Percentiles rank a stretch among this genome's conserved stretches.
phyloP scores from a whole-genome alignment of 2,888 invertebrate genomes.

The Phalangium opilio region DNA sequence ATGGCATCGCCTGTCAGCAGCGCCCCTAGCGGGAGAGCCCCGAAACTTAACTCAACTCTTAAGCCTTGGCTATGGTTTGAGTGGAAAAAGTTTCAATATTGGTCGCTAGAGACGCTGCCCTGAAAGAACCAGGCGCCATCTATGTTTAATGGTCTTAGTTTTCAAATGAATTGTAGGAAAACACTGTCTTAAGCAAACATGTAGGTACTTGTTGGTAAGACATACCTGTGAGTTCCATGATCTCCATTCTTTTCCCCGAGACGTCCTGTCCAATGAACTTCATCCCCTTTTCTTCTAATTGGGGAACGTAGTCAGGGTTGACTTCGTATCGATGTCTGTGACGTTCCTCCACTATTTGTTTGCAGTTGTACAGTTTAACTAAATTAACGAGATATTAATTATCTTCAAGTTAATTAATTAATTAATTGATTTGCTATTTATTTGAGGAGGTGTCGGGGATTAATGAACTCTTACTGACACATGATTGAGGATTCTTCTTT shows the following conservation, averaged over 20 bases:
- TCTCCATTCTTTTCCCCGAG: conserved; percentile 73
- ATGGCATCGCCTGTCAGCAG: too few species aligned
- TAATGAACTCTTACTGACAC: conserved; percentile 35
- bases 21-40: too few species aligned
- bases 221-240: conserved; percentile 58
- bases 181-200: too few species aligned
- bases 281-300: conserved; percentile 65
- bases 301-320: conserved; percentile 66
- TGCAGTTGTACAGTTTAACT: not conserved
- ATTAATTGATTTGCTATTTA: not conserved
- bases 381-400: not conserved
- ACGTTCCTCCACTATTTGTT: conserved; percentile 59
- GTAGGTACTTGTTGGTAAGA: too few species aligned
- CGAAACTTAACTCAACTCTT: too few species aligned
- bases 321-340: conserved; percentile 97
- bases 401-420: too few species aligned
- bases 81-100: too few species aligned
- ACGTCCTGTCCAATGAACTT: conserved; percentile 57
- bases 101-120: too few species aligned
- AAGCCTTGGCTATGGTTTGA: too few species aligned
- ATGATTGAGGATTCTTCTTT: conserved; percentile 36
- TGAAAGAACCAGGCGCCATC: too few species aligned
- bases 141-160: too few species aligned
- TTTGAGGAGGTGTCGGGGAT: not conserved
- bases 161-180: too few species aligned